Evolutionary conservation across 2,797 vertebrate species (phyloP), one percentile per base, ranked within the genome.

Genomic region (Alauda arvensis): DNA sequence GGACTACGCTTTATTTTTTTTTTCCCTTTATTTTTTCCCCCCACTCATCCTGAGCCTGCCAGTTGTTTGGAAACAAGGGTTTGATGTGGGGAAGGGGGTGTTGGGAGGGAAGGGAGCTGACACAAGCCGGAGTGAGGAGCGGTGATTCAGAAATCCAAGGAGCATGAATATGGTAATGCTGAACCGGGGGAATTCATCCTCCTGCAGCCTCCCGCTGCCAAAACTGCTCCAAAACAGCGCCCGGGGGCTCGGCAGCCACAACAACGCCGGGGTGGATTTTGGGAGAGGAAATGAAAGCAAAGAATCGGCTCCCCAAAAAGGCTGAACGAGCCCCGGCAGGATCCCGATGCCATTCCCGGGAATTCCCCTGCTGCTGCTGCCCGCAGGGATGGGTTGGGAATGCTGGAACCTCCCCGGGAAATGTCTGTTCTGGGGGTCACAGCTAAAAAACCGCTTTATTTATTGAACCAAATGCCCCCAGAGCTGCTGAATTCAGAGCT

Each of bases 331-430:
- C 84, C 86, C 77, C 40, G 0, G 77, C 93, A 92, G 70, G 89
- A 57, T 85, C 89, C 20, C 0, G 14, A 18, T 48, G 46, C 85
- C 91, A 37, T 55, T 71, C 45, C 81, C 45, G 45, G 94, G 93
- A 92, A 94, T 90, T 94, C 48, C 92, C 93, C 92, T 92, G 52
- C 74, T 31, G 66, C 88, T 77, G 66, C 76, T 24, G 80, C 80
- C 12, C 1, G 12, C 13, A 1, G 51, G 34, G 67, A 13, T 29
- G 63, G 37, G 14, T 7, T 51, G 34, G 49, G 49, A 63, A 63
- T 14, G 2, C 48, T 29, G 63, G 62, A 55, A 48, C 37, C 59
- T 33, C 49, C 39, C 49, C 1, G 0, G 34, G 29, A 31, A 69
- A 60, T 39, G 40, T 26, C 39, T 14, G 2, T 17, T 39, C 34